A percentile compares a stretch with the other conserved stretches of the same genome.
Conservation (phyloP, 2,797 vertebrate genomes). For the Chaetodon trifasciatus region DNA sequence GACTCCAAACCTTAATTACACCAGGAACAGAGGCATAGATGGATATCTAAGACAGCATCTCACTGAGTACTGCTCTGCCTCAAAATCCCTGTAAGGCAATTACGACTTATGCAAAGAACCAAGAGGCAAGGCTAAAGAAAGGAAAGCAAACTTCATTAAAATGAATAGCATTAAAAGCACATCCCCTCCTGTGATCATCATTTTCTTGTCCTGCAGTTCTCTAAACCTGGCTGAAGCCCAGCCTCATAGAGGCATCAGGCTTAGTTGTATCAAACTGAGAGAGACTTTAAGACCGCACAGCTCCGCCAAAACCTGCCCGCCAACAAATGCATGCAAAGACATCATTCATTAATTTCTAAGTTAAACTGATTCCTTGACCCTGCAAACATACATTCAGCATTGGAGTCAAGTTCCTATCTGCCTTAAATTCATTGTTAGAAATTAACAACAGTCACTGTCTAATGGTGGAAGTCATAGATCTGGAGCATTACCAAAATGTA, state of each 20-base stretch:
- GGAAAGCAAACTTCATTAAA: conserved; percentile 70
- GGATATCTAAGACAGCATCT: conserved; percentile 67
- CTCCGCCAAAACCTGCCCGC: conserved; percentile 40
- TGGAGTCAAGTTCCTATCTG: conserved; percentile 49
- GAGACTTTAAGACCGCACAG: conserved; percentile 30
- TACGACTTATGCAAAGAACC: conserved; percentile 62
- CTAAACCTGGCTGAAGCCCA: conserved; percentile 64
- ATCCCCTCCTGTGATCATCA: conserved; percentile 59
- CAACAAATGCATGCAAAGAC: conserved; percentile 34
- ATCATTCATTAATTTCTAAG: conserved; percentile 42
- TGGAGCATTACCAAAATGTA: conserved; percentile 64
- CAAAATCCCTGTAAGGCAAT: conserved; percentile 68
- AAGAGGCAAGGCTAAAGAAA: conserved; percentile 58
- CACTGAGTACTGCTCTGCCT: conserved; percentile 36
- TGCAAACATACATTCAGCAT: conserved; percentile 48
- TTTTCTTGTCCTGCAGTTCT: conserved; percentile 55
- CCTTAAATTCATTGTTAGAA: conserved; percentile 56
- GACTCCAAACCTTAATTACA: conserved; percentile 75
- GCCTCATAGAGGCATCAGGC: conserved; percentile 39
- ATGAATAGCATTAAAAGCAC: conserved; percentile 67
- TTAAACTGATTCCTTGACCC: conserved; percentile 57
- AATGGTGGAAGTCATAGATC: conserved; percentile 53
- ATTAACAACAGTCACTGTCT: conserved; percentile 70
- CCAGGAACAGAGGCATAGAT: conserved; percentile 59
- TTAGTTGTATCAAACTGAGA: conserved; percentile 42